Evolutionary conservation across 2,797 vertebrate genomes (phyloP).

Genomic region (Pampus argenteus): DNA sequence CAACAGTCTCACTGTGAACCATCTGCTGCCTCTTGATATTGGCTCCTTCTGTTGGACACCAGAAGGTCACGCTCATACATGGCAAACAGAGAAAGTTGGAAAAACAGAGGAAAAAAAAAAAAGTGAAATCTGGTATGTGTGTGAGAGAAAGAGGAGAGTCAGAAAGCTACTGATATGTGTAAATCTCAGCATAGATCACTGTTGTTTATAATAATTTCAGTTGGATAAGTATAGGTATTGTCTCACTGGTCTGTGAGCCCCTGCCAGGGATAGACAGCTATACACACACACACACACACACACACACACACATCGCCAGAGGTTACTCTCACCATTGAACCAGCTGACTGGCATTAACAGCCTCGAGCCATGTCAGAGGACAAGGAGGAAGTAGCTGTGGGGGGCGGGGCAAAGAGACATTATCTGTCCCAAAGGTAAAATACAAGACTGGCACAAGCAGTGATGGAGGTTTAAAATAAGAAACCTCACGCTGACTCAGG

Average conservation of each 20-base stretch:
- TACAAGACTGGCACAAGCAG: not conserved
- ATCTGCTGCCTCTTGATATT: conserved; percentile 44
- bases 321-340: conserved; percentile 14
- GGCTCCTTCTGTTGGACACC: conserved; percentile 27
- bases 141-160: not conserved
- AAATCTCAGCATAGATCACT: not conserved
- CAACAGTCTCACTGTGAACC: conserved; percentile 39
- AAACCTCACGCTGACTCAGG: not conserved
- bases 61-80: conserved; percentile 35
- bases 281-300: conserved; percentile 1
- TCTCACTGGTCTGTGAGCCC: not conserved
- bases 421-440: conserved; percentile 30
- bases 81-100: not conserved
- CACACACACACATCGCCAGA: conserved; percentile 1
- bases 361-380: conserved; percentile 20
- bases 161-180: no score
- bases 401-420: conserved; percentile 11
- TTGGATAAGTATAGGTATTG: not conserved
- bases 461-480: conserved; percentile 20
- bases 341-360: conserved; percentile 10
- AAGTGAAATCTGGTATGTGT: not conserved
- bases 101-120: not conserved
- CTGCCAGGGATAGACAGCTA: conserved; percentile 24
- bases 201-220: not conserved
- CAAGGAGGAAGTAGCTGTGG: conserved; percentile 24